Conservation (phyloP, 2,113 vertebrate genomes). For the Apteryx owenii region DNA sequence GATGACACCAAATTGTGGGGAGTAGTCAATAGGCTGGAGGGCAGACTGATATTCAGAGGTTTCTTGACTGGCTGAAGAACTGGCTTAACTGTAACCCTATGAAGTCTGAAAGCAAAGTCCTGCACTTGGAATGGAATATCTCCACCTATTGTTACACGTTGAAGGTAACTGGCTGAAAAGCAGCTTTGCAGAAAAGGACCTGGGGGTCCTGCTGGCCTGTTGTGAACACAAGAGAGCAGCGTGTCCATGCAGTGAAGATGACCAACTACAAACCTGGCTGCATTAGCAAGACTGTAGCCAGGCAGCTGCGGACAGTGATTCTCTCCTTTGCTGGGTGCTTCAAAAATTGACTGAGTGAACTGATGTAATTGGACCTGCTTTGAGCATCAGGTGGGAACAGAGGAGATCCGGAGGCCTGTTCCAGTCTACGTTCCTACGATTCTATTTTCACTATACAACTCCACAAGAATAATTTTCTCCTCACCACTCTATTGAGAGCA, state of each 20-base stretch:
- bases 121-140: neutral
- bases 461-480: neutral
- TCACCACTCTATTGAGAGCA: constrained; percentile 26
- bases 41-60: neutral
- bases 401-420: neutral
- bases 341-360: neutral
- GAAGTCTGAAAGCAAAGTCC: no score
- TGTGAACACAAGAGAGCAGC: no score
- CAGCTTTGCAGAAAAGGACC: neutral
- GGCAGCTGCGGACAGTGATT: no score
- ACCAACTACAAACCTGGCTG: no score
- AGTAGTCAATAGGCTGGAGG: neutral
- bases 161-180: neutral
- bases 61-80: no score
- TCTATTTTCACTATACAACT: neutral
- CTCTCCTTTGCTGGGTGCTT: neutral
- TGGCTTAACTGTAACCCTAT: no score
- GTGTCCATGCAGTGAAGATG: no score
- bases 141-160: neutral
- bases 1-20: neutral
- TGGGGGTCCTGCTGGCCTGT: no score
- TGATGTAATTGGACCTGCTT: neutral
- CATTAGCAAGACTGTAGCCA: no score
- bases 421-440: neutral
- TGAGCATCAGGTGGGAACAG: neutral